phyloP scores from a whole-genome alignment of 2,888 invertebrate species.

The Saturnia pavonia region DNA sequence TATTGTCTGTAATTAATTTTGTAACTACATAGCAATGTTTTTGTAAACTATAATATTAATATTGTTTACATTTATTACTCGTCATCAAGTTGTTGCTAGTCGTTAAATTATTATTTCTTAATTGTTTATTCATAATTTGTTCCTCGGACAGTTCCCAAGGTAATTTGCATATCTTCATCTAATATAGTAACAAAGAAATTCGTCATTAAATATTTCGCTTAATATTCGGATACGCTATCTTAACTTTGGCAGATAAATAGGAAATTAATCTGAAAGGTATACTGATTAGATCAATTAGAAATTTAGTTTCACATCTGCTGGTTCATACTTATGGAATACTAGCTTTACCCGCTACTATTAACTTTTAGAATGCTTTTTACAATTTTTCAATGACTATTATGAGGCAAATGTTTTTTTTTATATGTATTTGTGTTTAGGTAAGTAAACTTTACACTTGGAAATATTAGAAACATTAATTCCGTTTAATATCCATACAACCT shows the following conservation, averaged over 20 bases:
- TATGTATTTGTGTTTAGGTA: not conserved
- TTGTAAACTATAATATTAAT: no score
- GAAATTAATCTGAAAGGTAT: not conserved
- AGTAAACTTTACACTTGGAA: constrained; percentile 23
- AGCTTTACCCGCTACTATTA: no score
- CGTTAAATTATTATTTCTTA: not conserved
- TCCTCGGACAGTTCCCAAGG: not conserved
- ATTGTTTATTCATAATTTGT: not conserved
- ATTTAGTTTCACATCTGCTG: no score
- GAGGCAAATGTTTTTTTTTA: not conserved
- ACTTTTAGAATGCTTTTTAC: not conserved
- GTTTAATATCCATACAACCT: constrained; percentile 75
- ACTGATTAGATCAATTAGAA: no score
- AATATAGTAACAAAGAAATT: not conserved
- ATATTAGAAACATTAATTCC: constrained; percentile 76
- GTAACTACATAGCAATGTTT: no score
- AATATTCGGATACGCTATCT: not conserved
- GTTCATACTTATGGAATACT: no score
- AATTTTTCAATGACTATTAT: not conserved
- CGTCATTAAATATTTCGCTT: not conserved
- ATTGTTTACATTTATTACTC: no score
- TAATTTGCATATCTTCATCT: not conserved
- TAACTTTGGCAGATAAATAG: not conserved
- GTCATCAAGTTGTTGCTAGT: not conserved
- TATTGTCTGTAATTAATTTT: no score